A percentile compares a stretch with the other conserved stretches of the same genome.
Evolutionary conservation across 2,113 vertebrate genomes (phyloP).

Genomic region (Python bivittatus): DNA sequence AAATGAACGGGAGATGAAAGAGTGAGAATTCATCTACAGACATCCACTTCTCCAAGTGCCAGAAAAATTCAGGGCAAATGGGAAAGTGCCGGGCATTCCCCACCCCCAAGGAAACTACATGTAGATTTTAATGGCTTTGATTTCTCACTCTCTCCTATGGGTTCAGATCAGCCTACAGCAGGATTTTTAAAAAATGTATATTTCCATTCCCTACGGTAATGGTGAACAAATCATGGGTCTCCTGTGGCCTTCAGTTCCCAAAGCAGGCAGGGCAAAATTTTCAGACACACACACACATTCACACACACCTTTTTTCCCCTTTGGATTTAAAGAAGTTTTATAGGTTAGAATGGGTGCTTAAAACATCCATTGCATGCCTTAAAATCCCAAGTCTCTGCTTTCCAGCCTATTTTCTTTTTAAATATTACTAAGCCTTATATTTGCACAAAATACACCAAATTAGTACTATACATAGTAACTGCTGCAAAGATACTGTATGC

Average conservation of each 20-base stretch:
- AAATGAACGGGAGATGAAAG: background rate
- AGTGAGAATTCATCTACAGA: background rate
- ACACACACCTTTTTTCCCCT: accelerated
- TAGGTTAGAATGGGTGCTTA: background rate
- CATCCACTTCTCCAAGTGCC: background rate
- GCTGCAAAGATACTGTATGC: too few relatives aligned
- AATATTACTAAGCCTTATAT: background rate
- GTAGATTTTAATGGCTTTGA: background rate
- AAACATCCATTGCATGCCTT: background rate
- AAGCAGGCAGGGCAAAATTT: background rate
- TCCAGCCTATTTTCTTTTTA: background rate
- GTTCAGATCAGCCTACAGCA: background rate
- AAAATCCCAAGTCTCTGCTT: background rate
- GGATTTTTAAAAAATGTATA: background rate
- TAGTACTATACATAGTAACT: background rate
- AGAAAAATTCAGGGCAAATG: background rate
- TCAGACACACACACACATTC: too few relatives aligned
- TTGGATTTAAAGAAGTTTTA: background rate
- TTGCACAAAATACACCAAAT: background rate
- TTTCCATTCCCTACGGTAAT: background rate
- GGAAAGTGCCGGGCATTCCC: background rate
- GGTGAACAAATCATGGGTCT: background rate
- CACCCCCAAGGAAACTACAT: background rate
- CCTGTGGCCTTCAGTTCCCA: background rate
- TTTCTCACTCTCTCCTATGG: background rate